Evolutionary conservation across 2,797 vertebrate species (phyloP), one percentile per base, ranked within the genome.

Genomic region (Martes flavigula): DNA sequence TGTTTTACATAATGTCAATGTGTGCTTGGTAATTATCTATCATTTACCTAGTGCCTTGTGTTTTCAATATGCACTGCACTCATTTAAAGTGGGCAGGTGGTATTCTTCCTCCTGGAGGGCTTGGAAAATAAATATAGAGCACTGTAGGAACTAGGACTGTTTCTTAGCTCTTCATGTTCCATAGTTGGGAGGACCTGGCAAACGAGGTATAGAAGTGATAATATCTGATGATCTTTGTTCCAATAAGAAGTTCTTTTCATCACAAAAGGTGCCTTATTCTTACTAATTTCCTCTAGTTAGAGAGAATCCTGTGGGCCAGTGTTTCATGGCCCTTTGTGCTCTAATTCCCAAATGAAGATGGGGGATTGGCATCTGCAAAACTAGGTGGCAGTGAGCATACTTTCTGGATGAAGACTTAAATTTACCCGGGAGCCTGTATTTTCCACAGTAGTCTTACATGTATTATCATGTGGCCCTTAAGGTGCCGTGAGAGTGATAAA

Each of bases 21-120:
- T 77, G n/a, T 79, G 58, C 40, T 82, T 94, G 81, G 20, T 94
- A 96, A 97, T 97, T 97, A 91, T 84, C 83, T 88, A 58, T 78
- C 90, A 83, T 86, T 86, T 96, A 86, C 90, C 56, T 78, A 58
- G 32, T 90, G 18, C 18, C 77, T 94, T 95, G 86, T 79, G 40
- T 79, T 89, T 97, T 86, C 68, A 79, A 75, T 43, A 79, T 48
- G 38, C 23, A 88, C 77, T 93, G 40, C 23, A 38, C 12, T 96
- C 64, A 82, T 73, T 95, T 93, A 78, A 85, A 62, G 25, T 75
- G 27, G n/a, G 35, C 10, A 87, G 38, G 64, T 93, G 73, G 73
- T 87, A 64, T 38, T 90, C 15, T 94, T 83, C 48, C 14, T 73
- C 48, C 40, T 92, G 62, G 84, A 84, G 40, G 70, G 40, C 14